Percentiles rank a stretch among this genome's conserved stretches.
phyloP scores from a whole-genome alignment of 2,797 vertebrate genomes.

The Meriones psammophilus region DNA sequence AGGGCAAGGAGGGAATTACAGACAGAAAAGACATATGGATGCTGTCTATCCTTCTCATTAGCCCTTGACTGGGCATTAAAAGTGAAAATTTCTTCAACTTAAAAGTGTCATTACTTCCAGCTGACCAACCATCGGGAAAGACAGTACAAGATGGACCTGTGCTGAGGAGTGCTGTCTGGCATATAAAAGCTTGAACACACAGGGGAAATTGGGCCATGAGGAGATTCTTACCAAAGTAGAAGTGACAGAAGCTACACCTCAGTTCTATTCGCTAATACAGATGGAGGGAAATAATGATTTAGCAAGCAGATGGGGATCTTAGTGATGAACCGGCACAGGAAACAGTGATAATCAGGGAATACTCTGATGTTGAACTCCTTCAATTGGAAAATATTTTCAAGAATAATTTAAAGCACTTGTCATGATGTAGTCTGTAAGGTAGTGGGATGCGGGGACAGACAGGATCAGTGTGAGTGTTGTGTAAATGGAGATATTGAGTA shows the following conservation, averaged over 20 bases:
- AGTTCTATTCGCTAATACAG: background rate
- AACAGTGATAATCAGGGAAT: background rate
- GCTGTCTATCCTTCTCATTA: background rate
- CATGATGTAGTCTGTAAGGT: background rate
- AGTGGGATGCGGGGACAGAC: too few relatives aligned
- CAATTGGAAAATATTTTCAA: background rate
- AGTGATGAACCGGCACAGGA: background rate
- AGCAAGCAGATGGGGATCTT: background rate
- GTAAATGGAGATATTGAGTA: background rate
- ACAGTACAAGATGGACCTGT: background rate
- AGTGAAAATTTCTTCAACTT: background rate
- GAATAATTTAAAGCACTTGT: background rate
- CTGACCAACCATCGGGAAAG: background rate
- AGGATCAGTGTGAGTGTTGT: background rate
- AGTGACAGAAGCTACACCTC: background rate
- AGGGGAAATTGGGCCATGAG: background rate
- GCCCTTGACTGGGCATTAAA: background rate
- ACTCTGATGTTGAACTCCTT: background rate
- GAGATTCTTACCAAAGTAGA: background rate
- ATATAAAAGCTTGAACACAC: background rate
- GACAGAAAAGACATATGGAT: background rate
- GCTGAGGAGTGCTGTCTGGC: background rate
- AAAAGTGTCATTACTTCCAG: background rate
- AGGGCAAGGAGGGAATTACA: background rate
- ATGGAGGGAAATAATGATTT: background rate